These are phyloP conservation scores for Probosciger aterrimus DNA, from an alignment of 2,113 vertebrate species.

Conservation along the genomic window DNA sequence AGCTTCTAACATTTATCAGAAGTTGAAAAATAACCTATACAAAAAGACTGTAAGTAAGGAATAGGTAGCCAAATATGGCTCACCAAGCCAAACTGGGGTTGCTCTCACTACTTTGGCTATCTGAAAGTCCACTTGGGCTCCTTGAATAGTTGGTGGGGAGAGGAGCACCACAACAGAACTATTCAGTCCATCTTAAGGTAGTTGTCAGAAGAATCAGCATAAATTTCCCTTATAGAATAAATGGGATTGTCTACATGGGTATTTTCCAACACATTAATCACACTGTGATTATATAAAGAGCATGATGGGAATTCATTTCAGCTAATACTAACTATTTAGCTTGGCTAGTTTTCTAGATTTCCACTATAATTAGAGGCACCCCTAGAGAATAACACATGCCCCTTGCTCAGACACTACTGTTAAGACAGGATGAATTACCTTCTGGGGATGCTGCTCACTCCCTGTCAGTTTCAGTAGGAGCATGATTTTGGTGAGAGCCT, in stretches of 20 bases:
- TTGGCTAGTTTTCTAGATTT: background rate
- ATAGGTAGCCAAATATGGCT: background rate
- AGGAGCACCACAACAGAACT: accelerated
- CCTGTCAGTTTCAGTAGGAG: background rate
- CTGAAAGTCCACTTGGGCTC: background rate
- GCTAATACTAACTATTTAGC: background rate
- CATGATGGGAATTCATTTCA: background rate
- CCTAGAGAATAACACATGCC: background rate
- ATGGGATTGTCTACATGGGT: background rate
- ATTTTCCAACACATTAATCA: background rate
- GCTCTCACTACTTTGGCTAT: background rate
- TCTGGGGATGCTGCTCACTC: background rate
- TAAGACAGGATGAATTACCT: background rate
- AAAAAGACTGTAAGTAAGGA: background rate
- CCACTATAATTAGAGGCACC: background rate
- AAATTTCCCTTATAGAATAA: background rate
- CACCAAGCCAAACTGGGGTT: background rate
- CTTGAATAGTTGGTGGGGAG: background rate
- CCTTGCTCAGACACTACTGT: background rate
- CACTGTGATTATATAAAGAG: background rate
- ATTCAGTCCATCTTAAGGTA: background rate
- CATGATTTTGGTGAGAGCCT: background rate
- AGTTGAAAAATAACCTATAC: background rate
- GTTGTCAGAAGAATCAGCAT: background rate
- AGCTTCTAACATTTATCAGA: background rate